Conservation (phyloP, 2,888 invertebrate genomes). For the Oxytorus armatus region DNA sequence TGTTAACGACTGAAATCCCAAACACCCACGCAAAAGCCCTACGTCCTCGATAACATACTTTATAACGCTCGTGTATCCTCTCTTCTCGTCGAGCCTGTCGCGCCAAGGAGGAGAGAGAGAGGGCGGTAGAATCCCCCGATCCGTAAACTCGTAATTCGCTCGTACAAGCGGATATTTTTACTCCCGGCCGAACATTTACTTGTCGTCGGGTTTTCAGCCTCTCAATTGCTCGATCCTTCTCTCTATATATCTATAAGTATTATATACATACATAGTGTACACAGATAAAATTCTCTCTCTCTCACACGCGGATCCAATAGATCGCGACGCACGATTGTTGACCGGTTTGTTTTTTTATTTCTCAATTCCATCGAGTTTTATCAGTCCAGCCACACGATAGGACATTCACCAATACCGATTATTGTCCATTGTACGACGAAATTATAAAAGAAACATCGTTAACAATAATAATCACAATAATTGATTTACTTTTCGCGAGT, state of each 20-base stretch:
- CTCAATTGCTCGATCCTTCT: slow-evolving; percentile 30
- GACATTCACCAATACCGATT: too few species aligned
- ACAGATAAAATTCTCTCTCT: slow-evolving; percentile 37
- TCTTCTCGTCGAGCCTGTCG: slow-evolving; percentile 5
- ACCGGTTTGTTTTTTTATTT: background rate
- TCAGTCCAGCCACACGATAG: background rate
- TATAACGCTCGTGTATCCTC: slow-evolving; percentile 8
- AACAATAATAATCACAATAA: too few species aligned
- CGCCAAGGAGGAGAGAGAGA: slow-evolving; percentile 38
- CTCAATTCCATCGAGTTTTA: background rate
- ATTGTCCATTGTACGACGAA: too few species aligned
- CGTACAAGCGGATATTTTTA: slow-evolving; percentile 73
- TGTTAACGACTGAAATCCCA: background rate
- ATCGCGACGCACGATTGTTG: background rate
- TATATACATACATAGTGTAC: slow-evolving; percentile 7
- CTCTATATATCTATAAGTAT: background rate
- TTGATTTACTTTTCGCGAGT: too few species aligned
- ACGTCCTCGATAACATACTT: background rate
- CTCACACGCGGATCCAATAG: slow-evolving; percentile 63
- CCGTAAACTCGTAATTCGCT: slow-evolving; percentile 73
- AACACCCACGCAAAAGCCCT: background rate
- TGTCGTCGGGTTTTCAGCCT: slow-evolving; percentile 45
- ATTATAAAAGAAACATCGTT: too few species aligned
- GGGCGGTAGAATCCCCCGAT: slow-evolving; percentile 65
- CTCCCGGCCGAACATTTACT: slow-evolving; percentile 62